A percentile compares a stretch with the other conserved stretches of the same genome.
Evolutionary conservation across 2,888 invertebrate species (phyloP).

Genomic region (Perizoma flavofasciatum): DNA sequence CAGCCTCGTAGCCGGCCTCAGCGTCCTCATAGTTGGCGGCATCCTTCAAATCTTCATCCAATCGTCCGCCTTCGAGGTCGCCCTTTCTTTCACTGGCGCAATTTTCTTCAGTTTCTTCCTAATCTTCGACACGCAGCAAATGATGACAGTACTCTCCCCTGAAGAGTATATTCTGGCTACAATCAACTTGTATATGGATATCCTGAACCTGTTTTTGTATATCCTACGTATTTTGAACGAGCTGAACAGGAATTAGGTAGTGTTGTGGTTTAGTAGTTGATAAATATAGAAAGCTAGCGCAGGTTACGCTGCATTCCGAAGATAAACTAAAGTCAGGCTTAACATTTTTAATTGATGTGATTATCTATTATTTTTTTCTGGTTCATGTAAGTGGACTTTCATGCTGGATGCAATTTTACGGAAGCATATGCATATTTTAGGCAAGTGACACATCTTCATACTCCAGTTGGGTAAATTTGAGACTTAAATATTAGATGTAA

Average conservation of each 20-base stretch:
- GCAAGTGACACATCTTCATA: no score
- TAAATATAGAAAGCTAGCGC: neutral
- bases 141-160: constrained; percentile 91
- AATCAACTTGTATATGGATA: constrained; percentile 94
- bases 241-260: constrained; percentile 75
- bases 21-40: constrained; percentile 88
- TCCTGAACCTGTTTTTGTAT: constrained; percentile 92
- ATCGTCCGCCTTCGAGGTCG: constrained; percentile 87
- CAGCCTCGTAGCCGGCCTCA: constrained; percentile 87
- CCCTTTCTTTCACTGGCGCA: constrained; percentile 89
- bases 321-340: no score
- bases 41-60: constrained; percentile 90
- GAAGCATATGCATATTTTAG: no score
- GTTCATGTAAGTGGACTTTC: no score
- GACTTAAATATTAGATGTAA: no score
- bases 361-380: no score
- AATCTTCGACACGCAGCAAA: constrained; percentile 92
- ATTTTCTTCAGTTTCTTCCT: constrained; percentile 92
- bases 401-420: no score
- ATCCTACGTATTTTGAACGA: constrained; percentile 90
- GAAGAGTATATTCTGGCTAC: constrained; percentile 95
- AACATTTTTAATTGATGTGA: no score
- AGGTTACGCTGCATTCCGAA: neutral
- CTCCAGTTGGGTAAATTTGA: no score
- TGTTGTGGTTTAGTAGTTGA: neutral